A percentile compares a stretch with the other conserved stretches of the same genome.
Conservation (phyloP, 2,113 vertebrate species). For the Gobiocypris rarus region DNA sequence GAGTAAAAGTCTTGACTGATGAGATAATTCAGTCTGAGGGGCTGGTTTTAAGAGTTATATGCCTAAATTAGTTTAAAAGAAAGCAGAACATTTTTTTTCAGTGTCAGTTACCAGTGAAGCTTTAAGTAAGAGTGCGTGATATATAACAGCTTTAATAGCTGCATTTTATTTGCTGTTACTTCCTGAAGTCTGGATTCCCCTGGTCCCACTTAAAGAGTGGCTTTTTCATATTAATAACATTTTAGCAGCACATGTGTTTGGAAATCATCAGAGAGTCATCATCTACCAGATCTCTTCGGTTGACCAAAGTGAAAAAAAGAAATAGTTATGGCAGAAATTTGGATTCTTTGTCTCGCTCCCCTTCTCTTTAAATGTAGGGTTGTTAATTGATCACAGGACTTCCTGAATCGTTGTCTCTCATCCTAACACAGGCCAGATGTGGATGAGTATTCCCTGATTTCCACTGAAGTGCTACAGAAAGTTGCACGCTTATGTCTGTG, state of each 20-base stretch:
- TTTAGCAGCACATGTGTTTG: not conserved
- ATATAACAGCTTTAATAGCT: constrained; percentile 11
- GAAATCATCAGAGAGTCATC: not conserved
- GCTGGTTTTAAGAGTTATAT: not conserved
- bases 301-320: not conserved
- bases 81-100: not conserved
- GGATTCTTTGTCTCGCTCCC: not conserved
- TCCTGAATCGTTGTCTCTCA: not conserved
- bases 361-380: constrained; percentile 12
- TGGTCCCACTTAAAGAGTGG: not conserved
- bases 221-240: constrained; percentile 1
- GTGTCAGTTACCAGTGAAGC: not conserved
- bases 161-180: constrained; percentile 15
- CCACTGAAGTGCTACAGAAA: not conserved
- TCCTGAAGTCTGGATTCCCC: constrained; percentile 26
- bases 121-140: not conserved
- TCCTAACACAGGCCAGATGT: constrained; percentile 33
- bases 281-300: not conserved
- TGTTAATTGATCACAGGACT: constrained; percentile 37
- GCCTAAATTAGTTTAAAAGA: not conserved
- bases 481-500: not conserved
- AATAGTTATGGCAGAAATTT: not conserved
- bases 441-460: constrained; percentile 24
- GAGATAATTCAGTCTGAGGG: not conserved
- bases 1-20: constrained; percentile 17